These are phyloP conservation scores for Pomatostomus ruficeps DNA, from an alignment of 2,113 vertebrate genomes.

Conservation along the genomic window DNA sequence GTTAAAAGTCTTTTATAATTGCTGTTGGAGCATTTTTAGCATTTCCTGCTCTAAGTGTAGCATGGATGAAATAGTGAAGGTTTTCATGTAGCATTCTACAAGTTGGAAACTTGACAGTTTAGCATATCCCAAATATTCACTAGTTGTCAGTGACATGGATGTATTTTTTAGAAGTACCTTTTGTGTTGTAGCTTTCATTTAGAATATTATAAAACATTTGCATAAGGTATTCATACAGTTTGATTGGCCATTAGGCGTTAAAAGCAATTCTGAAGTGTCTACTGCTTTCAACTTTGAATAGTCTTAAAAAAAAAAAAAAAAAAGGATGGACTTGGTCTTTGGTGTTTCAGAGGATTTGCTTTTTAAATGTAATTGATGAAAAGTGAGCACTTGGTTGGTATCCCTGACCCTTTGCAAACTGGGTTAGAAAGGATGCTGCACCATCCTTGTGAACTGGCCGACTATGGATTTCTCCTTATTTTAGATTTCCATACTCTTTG, in stretches of 20 bases:
- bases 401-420: neutral
- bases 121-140: neutral
- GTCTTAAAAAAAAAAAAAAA: neutral
- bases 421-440: neutral
- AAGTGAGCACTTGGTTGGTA: neutral
- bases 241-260: neutral
- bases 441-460: neutral
- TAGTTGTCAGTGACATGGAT: neutral
- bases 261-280: neutral
- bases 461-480: slow-evolving; percentile 46
- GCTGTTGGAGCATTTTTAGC: neutral
- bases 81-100: neutral
- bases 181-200: neutral
- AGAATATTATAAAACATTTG: neutral
- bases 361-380: neutral
- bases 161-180: neutral
- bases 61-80: neutral
- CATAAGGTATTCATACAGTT: neutral
- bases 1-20: neutral
- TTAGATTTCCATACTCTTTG: slow-evolving; percentile 67
- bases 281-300: neutral
- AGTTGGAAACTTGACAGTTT: neutral
- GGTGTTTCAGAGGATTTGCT: neutral
- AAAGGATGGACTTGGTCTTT: neutral
- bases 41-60: neutral